These are phyloP conservation scores for Tamandua tetradactyla DNA, from an alignment of 2,797 vertebrate species.

Conservation along the genomic window DNA sequence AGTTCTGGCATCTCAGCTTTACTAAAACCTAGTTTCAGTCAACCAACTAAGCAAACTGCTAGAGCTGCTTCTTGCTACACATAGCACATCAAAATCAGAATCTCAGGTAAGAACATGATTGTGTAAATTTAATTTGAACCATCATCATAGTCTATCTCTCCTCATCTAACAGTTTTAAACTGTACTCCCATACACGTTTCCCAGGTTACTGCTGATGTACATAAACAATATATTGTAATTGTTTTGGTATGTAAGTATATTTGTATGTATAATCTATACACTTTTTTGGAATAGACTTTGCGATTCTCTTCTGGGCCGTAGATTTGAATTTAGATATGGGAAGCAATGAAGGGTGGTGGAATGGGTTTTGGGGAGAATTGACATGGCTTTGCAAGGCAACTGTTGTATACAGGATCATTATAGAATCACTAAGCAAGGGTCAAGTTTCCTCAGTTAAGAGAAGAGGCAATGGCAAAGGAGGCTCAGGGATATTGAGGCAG, in stretches of 20 bases:
- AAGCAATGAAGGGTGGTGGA: neutral
- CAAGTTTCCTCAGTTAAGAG: neutral
- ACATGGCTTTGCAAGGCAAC: neutral
- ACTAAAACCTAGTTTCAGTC: neutral
- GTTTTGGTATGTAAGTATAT: neutral
- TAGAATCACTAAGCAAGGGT: neutral
- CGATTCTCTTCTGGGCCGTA: neutral
- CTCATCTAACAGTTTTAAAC: neutral
- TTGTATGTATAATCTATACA: neutral
- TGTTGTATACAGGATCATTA: neutral
- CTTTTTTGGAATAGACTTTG: neutral
- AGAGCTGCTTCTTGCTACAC: neutral
- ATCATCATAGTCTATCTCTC: neutral
- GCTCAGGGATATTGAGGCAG: neutral
- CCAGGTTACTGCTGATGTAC: neutral
- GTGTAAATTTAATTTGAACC: neutral
- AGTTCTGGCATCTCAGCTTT: neutral
- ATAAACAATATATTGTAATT: neutral
- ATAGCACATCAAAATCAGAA: neutral
- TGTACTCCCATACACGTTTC: neutral
- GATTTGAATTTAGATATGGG: conserved; percentile 22
- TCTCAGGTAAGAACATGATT: neutral
- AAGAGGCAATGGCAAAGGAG: neutral
- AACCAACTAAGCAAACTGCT: neutral
- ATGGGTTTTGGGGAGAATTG: neutral